Evolutionary conservation across 30 jellyfish, hydroid and myxozoan genomes (phyloP).

Genomic region (Aurelia sp.): DNA sequence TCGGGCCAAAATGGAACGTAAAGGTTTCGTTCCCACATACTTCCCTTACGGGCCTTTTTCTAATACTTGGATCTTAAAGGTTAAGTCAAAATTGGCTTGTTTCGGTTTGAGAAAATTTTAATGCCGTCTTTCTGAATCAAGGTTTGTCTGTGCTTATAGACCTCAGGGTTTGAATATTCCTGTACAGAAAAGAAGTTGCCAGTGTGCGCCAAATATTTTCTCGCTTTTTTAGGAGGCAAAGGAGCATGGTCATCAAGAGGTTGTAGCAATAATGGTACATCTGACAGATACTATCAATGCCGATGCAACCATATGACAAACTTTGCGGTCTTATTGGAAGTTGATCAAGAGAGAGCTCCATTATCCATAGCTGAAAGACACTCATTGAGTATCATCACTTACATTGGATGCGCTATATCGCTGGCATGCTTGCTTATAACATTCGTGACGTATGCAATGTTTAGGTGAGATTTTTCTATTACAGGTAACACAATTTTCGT

Average conservation of each 20-base stretch:
- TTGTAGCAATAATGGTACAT: not conserved
- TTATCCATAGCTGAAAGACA: constrained; percentile 1
- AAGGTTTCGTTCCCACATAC: no score
- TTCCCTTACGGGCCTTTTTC: no score
- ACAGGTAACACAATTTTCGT: no score
- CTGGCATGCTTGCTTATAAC: constrained; percentile 15
- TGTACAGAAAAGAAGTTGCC: no score
- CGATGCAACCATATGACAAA: constrained; percentile 52
- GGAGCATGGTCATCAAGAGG: constrained; percentile 44
- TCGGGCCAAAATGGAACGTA: no score
- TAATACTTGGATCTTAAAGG: no score
- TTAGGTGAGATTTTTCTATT: not conserved
- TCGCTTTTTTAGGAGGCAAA: constrained; percentile 4
- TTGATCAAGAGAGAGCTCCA: not conserved
- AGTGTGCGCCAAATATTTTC: no score
- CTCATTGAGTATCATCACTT: constrained; percentile 17
- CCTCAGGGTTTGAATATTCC: no score
- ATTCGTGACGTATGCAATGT: constrained; percentile 13
- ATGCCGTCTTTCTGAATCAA: no score
- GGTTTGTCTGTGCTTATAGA: no score
- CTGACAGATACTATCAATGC: constrained; percentile 4
- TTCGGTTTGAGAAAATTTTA: no score
- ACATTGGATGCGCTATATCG: constrained; percentile 31
- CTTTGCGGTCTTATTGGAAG: constrained; percentile 14
- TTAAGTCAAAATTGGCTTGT: no score